A percentile compares a stretch with the other conserved stretches of the same genome.
These are phyloP conservation scores for Chitala chitala DNA, from an alignment of 2,113 vertebrate species.

Conservation along the genomic window DNA sequence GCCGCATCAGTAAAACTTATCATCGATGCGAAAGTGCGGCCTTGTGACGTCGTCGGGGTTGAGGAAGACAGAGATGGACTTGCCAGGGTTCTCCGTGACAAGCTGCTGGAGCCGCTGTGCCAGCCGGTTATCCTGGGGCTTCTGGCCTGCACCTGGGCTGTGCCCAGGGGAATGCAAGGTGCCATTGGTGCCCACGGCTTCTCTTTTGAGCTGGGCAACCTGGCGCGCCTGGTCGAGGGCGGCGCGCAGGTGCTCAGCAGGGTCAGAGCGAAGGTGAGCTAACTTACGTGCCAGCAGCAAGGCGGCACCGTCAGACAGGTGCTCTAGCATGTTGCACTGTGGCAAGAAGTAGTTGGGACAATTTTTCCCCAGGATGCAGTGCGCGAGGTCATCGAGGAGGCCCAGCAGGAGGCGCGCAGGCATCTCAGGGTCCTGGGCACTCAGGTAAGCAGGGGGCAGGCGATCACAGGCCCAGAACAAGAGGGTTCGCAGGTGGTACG, in stretches of 20 bases:
- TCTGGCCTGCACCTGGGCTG: conserved; percentile 45
- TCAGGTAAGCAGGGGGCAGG: conserved; percentile 68
- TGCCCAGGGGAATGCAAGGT: conserved; percentile 53
- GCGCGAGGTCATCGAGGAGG: conserved; percentile 73
- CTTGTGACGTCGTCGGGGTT: conserved; percentile 70
- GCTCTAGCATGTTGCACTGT: conserved; percentile 71
- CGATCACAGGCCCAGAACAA: conserved; percentile 82
- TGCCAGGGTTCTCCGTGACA: conserved; percentile 72
- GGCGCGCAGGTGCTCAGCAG: conserved; percentile 65
- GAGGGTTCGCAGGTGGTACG: conserved; percentile 74
- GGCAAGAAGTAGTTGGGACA: conserved; percentile 79
- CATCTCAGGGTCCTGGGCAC: conserved; percentile 56
- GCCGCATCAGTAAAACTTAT: conserved; percentile 66
- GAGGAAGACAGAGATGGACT: conserved; percentile 74
- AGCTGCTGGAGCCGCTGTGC: conserved; percentile 70
- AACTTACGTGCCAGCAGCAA: conserved; percentile 64
- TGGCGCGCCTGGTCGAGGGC: conserved; percentile 74
- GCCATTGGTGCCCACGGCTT: conserved; percentile 52
- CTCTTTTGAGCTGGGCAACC: conserved; percentile 64
- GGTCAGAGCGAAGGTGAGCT: conserved; percentile 70
- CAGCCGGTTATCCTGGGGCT: conserved; percentile 63
- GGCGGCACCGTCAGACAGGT: conserved; percentile 56
- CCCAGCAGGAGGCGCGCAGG: conserved; percentile 72
- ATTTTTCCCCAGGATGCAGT: conserved; percentile 69
- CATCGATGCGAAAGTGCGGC: conserved; percentile 72